phyloP scores from a whole-genome alignment of 2,888 invertebrate genomes.

The Eristalis tenax region DNA sequence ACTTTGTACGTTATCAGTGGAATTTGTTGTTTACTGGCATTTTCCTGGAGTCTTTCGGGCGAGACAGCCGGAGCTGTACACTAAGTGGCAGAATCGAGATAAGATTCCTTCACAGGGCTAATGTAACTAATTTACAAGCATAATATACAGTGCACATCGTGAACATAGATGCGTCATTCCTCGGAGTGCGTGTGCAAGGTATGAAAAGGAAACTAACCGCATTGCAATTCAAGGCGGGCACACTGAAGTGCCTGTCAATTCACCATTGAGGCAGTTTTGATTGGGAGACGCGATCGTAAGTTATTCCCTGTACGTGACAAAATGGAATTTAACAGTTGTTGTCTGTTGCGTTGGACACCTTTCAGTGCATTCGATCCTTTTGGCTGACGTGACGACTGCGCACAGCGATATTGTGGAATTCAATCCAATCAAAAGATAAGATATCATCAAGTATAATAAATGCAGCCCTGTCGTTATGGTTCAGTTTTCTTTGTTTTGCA shows the following conservation, averaged over 20 bases:
- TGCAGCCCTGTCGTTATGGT: no score
- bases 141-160: neutral
- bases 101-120: slow-evolving; percentile 17
- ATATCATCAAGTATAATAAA: no score
- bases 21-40: slow-evolving; percentile 63
- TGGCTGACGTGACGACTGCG: no score
- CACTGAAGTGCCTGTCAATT: neutral
- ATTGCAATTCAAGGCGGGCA: neutral
- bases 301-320: neutral
- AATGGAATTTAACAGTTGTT: neutral
- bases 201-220: neutral
- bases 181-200: neutral
- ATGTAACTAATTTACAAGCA: neutral
- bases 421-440: no score
- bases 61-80: neutral
- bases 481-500: neutral
- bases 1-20: slow-evolving; percentile 52
- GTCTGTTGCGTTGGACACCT: neutral
- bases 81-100: slow-evolving; percentile 48
- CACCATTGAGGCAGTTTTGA: neutral
- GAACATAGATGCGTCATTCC: neutral
- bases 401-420: no score
- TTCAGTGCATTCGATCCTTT: no score
- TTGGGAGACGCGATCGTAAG: neutral
- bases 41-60: slow-evolving; percentile 57